Evolutionary conservation across 1,140 invertebrate species (phyloP).

Genomic region (Aphelinus atriplicis): DNA sequence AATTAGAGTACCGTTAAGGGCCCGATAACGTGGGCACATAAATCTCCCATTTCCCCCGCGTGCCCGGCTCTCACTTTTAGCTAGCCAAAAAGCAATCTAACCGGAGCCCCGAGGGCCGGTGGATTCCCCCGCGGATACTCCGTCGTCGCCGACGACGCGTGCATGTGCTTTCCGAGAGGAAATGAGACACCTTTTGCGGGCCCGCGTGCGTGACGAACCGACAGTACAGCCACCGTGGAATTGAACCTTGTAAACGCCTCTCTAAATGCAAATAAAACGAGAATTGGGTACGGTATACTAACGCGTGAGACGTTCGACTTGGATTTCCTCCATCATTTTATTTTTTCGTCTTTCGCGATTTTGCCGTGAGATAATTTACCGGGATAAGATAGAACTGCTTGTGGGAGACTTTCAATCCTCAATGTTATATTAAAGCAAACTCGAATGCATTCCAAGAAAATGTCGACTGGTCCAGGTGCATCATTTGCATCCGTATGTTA

Average conservation of each 20-base stretch:
- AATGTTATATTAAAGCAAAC: too few species aligned
- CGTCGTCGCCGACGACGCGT: too few species aligned
- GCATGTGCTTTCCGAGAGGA: neutral
- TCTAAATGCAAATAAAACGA: constrained; percentile 31
- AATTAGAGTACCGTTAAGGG: constrained; percentile 33
- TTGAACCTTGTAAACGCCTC: constrained; percentile 12
- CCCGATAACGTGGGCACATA: constrained; percentile 15
- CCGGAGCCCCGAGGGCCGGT: neutral
- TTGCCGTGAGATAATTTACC: too few species aligned
- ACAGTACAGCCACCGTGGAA: neutral
- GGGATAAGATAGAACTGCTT: neutral
- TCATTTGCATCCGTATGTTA: too few species aligned
- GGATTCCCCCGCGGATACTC: neutral
- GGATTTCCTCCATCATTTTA: too few species aligned
- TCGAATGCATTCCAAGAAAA: too few species aligned
- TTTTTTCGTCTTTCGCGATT: too few species aligned
- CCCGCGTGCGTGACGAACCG: constrained; percentile 2
- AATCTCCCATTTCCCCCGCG: constrained; percentile 17
- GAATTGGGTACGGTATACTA: neutral
- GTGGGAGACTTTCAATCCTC: neutral
- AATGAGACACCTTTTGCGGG: neutral
- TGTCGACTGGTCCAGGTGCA: too few species aligned
- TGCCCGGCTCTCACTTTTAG: too few species aligned
- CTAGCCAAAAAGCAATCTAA: constrained; percentile 11
- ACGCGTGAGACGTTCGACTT: too few species aligned